Evolutionary conservation across 2,888 invertebrate species (phyloP).

Genomic region (Dione vanillae): DNA sequence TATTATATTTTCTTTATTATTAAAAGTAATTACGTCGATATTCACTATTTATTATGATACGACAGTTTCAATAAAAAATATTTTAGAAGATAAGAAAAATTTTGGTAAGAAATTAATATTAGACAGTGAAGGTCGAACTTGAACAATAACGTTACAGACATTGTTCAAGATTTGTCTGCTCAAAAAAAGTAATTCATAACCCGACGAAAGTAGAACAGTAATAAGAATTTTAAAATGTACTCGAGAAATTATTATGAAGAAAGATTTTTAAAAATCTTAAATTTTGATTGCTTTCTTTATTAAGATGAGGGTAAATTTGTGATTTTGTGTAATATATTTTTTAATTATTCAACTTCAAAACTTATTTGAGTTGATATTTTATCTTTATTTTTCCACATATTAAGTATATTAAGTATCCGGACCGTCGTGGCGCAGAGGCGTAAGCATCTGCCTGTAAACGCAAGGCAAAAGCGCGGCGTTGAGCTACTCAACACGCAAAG

Average conservation of each 20-base stretch:
- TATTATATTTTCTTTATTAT: no score
- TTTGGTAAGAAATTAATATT: not conserved
- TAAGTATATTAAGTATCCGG: no score
- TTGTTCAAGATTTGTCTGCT: slow-evolving; percentile 1
- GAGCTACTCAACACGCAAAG: no score
- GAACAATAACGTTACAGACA: slow-evolving; percentile 4
- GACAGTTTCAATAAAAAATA: no score
- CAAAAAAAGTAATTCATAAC: slow-evolving; percentile 10
- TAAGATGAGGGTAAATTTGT: not conserved
- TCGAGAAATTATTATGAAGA: slow-evolving; percentile 12
- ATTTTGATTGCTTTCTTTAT: not conserved
- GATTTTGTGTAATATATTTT: not conserved
- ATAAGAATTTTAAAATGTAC: slow-evolving; percentile 22
- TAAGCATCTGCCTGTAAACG: no score
- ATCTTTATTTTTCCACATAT: no score
- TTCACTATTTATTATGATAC: no score
- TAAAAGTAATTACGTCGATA: no score
- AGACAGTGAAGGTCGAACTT: not conserved
- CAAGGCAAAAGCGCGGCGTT: no score
- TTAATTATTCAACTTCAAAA: not conserved
- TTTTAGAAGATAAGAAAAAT: no score
- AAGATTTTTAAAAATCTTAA: slow-evolving; percentile 4
- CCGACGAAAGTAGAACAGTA: slow-evolving; percentile 20
- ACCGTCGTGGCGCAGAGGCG: no score
- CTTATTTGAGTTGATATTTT: no score